A percentile compares a stretch with the other conserved stretches of the same genome.
phyloP scores from a whole-genome alignment of 2,888 invertebrate genomes.

The Volucella inflata region DNA sequence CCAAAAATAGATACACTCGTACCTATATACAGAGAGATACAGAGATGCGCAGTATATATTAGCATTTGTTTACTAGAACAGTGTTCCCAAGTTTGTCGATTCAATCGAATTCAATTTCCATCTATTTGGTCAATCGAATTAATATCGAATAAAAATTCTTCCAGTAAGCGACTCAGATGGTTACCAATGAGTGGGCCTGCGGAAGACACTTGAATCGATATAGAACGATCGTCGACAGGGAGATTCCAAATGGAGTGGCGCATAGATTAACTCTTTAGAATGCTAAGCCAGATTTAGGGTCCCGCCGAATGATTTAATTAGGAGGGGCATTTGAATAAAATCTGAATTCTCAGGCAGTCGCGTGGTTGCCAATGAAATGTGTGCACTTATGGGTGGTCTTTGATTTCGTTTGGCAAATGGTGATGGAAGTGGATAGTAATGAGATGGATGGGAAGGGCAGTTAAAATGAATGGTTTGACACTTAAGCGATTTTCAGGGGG shows the following conservation, averaged over 20 bases:
- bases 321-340: constrained; percentile 17
- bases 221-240: not conserved
- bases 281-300: constrained; percentile 44
- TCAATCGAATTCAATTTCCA: not conserved
- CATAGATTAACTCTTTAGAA: constrained; percentile 10
- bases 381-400: constrained; percentile 25
- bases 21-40: too few relatives aligned
- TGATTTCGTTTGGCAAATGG: constrained; percentile 1
- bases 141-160: constrained; percentile 56
- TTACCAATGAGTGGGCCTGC: constrained; percentile 43
- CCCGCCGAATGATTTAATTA: constrained; percentile 16
- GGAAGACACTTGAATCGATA: constrained; percentile 27
- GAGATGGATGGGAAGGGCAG: not conserved
- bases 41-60: too few relatives aligned
- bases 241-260: constrained; percentile 16
- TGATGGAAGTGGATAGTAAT: not conserved
- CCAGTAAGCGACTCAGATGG: constrained; percentile 22
- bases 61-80: too few relatives aligned
- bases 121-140: constrained; percentile 42
- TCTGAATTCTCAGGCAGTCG: constrained; percentile 11
- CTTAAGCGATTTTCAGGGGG: too few relatives aligned
- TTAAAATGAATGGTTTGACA: too few relatives aligned
- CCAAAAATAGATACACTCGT: too few relatives aligned
- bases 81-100: too few relatives aligned
- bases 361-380: constrained; percentile 30